These are phyloP conservation scores for Protobothrops flavoviridis DNA, from an alignment of 2,113 vertebrate species.

Conservation along the genomic window DNA sequence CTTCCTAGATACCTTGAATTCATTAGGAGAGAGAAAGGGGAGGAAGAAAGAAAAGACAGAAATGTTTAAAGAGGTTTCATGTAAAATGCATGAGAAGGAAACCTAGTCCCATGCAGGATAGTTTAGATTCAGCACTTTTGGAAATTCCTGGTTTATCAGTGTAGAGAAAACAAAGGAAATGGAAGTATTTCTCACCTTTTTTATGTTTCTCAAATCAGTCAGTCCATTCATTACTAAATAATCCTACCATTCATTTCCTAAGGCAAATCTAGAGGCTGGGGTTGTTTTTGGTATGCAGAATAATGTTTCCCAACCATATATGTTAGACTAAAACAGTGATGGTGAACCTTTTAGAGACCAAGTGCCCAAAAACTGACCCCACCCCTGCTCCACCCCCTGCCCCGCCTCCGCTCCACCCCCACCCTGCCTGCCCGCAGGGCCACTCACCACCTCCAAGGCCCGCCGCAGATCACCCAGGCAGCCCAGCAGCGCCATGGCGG, in stretches of 20 bases:
- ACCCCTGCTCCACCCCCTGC: no score
- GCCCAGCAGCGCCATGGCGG: no score
- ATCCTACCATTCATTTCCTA: conserved; percentile 28
- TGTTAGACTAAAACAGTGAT: not conserved
- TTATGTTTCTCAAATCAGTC: conserved; percentile 30
- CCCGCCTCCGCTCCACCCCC: no score
- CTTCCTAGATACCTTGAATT: not conserved
- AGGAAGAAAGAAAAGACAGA: not conserved
- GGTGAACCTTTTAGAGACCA: no score
- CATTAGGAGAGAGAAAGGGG: not conserved
- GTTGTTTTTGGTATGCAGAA: not conserved
- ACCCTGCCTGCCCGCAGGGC: no score
- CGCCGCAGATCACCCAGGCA: no score
- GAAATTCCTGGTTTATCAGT: conserved; percentile 8
- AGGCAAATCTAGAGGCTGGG: not conserved
- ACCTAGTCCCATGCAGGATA: not conserved
- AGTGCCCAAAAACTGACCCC: no score
- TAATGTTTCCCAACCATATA: not conserved
- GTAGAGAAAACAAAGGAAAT: not conserved
- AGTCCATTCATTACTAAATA: not conserved
- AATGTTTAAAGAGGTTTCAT: not conserved
- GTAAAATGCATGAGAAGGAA: conserved; percentile 1
- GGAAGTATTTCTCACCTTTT: conserved; percentile 13
- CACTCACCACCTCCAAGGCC: no score
- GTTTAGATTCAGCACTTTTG: accelerated